These are phyloP conservation scores for Pteromalus puparum DNA, from an alignment of 1,140 invertebrate genomes.

Conservation along the genomic window DNA sequence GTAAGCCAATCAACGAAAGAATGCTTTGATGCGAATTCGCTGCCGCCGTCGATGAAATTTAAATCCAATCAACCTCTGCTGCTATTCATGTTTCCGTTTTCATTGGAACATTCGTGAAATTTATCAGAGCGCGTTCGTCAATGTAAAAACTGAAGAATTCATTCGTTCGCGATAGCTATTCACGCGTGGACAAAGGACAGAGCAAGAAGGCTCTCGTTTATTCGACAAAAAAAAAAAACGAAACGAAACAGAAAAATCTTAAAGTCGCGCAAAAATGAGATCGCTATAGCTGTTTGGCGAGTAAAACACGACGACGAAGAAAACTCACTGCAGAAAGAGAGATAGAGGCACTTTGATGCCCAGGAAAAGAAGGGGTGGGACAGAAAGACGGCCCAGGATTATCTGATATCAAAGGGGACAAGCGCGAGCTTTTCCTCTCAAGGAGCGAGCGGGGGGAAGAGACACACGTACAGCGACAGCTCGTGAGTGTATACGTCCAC, in stretches of 20 bases:
- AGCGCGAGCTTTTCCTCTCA: slow-evolving; percentile 44
- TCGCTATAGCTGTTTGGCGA: background rate
- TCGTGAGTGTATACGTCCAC: slow-evolving; percentile 13
- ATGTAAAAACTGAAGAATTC: no score
- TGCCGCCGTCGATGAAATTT: no score
- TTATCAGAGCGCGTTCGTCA: no score
- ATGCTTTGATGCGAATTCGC: no score
- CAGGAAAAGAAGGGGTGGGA: no score
- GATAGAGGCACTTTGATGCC: slow-evolving; percentile 15
- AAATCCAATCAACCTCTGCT: no score
- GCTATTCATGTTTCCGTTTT: no score
- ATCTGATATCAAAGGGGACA: slow-evolving; percentile 62
- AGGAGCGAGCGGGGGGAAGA: slow-evolving; percentile 30
- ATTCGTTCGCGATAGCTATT: no score
- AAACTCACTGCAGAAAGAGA: background rate
- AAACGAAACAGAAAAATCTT: background rate
- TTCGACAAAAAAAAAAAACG: background rate
- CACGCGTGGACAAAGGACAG: no score
- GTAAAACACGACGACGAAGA: background rate
- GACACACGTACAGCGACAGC: slow-evolving; percentile 19
- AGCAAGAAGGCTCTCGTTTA: no score
- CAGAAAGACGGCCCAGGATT: slow-evolving; percentile 49
- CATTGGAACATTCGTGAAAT: no score
- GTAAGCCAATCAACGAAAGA: no score
- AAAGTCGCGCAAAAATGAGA: background rate